Percentiles rank a stretch among this genome's conserved stretches.
These are phyloP conservation scores for Paratrypauchen microcephalus DNA, from an alignment of 2,797 vertebrate species.

Conservation along the genomic window DNA sequence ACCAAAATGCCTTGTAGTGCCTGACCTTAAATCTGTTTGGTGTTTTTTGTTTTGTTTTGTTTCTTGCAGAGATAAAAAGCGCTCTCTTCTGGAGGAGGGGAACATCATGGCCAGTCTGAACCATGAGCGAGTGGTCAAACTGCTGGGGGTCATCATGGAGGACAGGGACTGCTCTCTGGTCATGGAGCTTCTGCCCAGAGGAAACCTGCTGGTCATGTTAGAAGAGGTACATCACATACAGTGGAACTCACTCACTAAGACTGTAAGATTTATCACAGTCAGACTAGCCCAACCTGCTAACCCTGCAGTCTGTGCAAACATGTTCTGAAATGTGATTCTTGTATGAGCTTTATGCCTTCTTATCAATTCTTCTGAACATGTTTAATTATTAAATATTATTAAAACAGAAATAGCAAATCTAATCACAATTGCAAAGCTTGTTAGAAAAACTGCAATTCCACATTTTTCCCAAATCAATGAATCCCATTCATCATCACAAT, in stretches of 20 bases:
- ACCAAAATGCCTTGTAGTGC: too few relatives aligned
- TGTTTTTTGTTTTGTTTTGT: background rate
- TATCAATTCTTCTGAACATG: background rate
- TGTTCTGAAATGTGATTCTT: too few relatives aligned
- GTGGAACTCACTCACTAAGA: too few relatives aligned
- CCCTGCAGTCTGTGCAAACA: too few relatives aligned
- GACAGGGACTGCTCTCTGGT: constrained; percentile 89
- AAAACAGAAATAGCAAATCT: too few relatives aligned
- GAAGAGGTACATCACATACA: constrained; percentile 69
- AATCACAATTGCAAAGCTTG: too few relatives aligned
- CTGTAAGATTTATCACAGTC: too few relatives aligned
- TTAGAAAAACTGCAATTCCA: too few relatives aligned
- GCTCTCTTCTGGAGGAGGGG: constrained; percentile 88
- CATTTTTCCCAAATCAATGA: too few relatives aligned
- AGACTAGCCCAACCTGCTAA: too few relatives aligned
- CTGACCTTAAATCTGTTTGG: background rate
- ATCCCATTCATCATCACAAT: background rate
- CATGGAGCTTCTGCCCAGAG: constrained; percentile 90
- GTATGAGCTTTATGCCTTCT: background rate
- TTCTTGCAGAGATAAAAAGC: constrained; percentile 59
- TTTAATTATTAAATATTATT: too few relatives aligned
- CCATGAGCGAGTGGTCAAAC: constrained; percentile 87
- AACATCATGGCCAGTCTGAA: constrained; percentile 86
- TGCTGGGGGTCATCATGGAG: constrained; percentile 91
- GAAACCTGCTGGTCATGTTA: constrained; percentile 88